These are phyloP conservation scores for Aegypius monachus DNA, from an alignment of 2,113 vertebrate species.

Conservation along the genomic window DNA sequence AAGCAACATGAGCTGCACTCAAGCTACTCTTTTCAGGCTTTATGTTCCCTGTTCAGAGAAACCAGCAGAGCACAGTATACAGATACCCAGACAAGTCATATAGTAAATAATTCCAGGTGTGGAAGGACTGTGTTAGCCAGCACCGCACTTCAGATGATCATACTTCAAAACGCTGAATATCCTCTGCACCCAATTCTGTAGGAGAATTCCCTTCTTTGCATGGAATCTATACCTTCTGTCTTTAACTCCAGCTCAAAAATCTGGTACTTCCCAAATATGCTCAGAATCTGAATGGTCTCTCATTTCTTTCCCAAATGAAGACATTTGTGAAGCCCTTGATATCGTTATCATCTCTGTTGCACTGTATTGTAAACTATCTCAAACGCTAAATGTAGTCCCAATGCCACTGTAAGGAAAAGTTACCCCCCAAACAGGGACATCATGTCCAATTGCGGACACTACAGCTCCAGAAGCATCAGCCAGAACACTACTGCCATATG, in stretches of 20 bases:
- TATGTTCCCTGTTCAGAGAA: background rate
- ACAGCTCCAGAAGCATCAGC: background rate
- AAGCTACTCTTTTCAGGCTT: background rate
- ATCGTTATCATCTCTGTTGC: background rate
- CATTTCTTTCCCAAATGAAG: background rate
- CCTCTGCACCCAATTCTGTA: background rate
- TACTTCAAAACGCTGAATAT: background rate
- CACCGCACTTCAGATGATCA: background rate
- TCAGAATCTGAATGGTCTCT: background rate
- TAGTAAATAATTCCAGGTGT: background rate
- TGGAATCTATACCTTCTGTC: background rate
- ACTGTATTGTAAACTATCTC: background rate
- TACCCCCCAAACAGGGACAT: background rate
- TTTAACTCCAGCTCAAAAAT: background rate
- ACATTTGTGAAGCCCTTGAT: accelerated
- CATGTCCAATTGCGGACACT: accelerated
- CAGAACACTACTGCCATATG: background rate
- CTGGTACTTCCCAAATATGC: background rate
- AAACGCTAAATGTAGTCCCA: background rate
- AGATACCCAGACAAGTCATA: too few relatives aligned
- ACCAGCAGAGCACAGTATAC: background rate
- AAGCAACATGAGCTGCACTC: background rate
- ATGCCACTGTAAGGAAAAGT: background rate
- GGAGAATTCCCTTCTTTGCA: background rate
- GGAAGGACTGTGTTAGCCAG: background rate